Percentiles rank a stretch among this genome's conserved stretches.
Conservation (phyloP, 2,888 invertebrate genomes). For the Erynnis tages region DNA sequence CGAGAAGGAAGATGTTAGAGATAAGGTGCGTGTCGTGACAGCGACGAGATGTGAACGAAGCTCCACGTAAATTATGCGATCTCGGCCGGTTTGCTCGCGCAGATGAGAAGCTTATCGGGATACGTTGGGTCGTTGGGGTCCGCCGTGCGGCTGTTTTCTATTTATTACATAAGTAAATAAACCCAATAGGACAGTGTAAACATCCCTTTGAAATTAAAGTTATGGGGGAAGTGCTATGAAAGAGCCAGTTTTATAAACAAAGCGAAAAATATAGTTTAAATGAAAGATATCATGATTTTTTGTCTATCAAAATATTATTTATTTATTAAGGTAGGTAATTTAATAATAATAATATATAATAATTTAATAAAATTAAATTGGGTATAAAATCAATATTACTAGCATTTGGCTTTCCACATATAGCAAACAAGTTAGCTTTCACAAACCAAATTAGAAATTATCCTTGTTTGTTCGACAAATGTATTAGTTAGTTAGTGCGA, state of each 20-base stretch:
- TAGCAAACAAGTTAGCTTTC: conserved; percentile 17
- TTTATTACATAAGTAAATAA: not conserved
- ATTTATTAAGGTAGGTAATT: not conserved
- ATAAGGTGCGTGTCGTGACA: conserved; percentile 18
- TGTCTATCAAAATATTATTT: too few relatives aligned
- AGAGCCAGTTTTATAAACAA: too few relatives aligned
- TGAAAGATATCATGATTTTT: too few relatives aligned
- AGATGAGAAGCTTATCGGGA: conserved; percentile 23
- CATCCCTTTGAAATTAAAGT: too few relatives aligned
- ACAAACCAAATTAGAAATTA: conserved; percentile 22
- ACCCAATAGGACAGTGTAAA: not conserved
- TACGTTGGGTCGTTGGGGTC: conserved; percentile 3
- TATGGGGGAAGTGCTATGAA: too few relatives aligned
- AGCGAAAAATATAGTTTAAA: too few relatives aligned
- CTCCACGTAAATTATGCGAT: conserved; percentile 20
- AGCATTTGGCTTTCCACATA: not conserved
- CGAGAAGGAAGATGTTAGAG: conserved; percentile 18
- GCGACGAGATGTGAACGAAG: conserved; percentile 12
- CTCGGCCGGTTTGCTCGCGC: conserved; percentile 13
- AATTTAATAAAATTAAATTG: not conserved
- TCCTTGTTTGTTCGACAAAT: conserved; percentile 14
- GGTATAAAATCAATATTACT: too few relatives aligned
- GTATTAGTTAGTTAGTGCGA: conserved; percentile 18
- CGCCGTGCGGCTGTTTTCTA: conserved; percentile 1
- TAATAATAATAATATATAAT: not conserved